Base-by-base conservation (phyloP, 1,140 invertebrate genomes). In the Sminthurides bifidus region DNA sequence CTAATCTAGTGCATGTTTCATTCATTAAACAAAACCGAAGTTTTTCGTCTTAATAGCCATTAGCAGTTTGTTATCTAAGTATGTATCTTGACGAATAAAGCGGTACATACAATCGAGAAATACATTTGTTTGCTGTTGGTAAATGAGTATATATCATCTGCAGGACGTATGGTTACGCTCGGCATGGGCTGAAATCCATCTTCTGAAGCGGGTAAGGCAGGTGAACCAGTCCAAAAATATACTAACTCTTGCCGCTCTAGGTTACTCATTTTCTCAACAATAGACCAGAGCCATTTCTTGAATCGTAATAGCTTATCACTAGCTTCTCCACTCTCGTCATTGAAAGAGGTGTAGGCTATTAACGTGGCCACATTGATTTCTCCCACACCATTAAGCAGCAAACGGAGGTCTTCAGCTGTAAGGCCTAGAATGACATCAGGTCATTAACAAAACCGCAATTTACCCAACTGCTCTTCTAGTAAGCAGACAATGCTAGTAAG, bases 171-270 rank as follows among this genome's bases (percentile, higher is more conserved):
- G 2, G 95, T 98, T 24, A 99, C 91, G 50, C 86, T 93, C 50
- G 96, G 96, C 85, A 98, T 89, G 14, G 95, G 95, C 71, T 98
- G 93, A 74, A 98, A 99, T 43, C 94, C 94, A 72, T 98, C 95
- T 73, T 98, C 93, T 54, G 91, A 95, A 15, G 95, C 94, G 43
- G 96, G 96, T 61, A 99, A 74, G 38, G 94, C 92, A 3, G 96
- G 94, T 57, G 92, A 96, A 45, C 95, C 95, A 15, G 94, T 98
- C 96, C 95, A 99, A 73, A 99, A 99, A 69, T 98, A 98, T 8
- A 98, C 91, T 77, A 97, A 78, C 73, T 98, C 94, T 75, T 98
- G 95, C 71, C 93, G 79, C 73, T 99, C 95, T 45, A 90, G 75
- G 68, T 89, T 89, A 54, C 85, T 89, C 91, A 99, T 96, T 72